These are phyloP conservation scores for Bradypodion pumilum DNA, from an alignment of 2,797 vertebrate genomes.

Conservation along the genomic window DNA sequence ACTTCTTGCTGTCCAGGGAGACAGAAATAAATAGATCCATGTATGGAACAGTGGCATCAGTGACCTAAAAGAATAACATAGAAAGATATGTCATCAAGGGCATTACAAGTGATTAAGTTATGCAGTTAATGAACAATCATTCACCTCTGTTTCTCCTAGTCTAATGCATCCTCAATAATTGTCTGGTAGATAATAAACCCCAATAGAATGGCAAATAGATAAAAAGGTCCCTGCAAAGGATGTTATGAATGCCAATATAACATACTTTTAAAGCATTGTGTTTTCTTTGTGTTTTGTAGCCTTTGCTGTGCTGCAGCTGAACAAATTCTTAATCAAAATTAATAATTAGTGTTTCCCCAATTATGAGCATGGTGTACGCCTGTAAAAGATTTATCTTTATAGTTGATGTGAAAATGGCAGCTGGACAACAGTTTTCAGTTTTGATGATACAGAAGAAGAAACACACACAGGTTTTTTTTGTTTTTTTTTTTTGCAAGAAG, in stretches of 20 bases:
- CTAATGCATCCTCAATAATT: slow-evolving; percentile 24
- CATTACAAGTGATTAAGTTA: slow-evolving; percentile 33
- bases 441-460: neutral
- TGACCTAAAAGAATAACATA: slow-evolving; percentile 27
- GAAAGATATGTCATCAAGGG: slow-evolving; percentile 31
- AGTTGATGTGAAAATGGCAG: neutral
- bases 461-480: too few relatives aligned
- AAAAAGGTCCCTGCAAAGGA: slow-evolving; percentile 26
- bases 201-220: slow-evolving; percentile 18
- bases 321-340: neutral
- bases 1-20: neutral
- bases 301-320: neutral
- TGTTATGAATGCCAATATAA: slow-evolving; percentile 21
- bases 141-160: slow-evolving; percentile 34
- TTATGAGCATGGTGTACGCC: neutral
- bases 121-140: slow-evolving; percentile 32
- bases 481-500: neutral
- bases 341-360: neutral
- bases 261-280: neutral
- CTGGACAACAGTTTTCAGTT: neutral
- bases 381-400: neutral
- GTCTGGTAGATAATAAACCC: slow-evolving; percentile 30
- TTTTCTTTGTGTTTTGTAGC: neutral
- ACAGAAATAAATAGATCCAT: slow-evolving; percentile 17
- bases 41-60: slow-evolving; percentile 10